Base-by-base conservation (phyloP, 2,113 vertebrate genomes). In the Nestor notabilis region DNA sequence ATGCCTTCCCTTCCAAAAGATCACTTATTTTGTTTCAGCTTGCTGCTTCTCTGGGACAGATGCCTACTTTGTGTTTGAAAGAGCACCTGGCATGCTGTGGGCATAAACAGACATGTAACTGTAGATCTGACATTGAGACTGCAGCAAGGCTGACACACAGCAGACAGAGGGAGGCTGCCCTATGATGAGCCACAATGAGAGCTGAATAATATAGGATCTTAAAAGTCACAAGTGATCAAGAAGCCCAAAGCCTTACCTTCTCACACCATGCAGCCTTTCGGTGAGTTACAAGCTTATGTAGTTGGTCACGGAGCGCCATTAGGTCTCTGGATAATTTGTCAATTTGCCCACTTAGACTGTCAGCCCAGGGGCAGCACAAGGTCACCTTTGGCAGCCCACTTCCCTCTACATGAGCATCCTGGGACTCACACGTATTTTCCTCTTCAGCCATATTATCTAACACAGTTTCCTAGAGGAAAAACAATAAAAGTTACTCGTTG, bases 401-500 rank as follows among this genome's bases (percentile, higher is more conserved):
- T n/a, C 70, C 58, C 44, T 84, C 83, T 29, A 8, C 15, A 0
- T 7, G 47, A 52, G 29, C 0, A 0, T 75, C 75, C 37, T 60
- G 86, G 37, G 64, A 29, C 28, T 91, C 9, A 2, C 16, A 29
- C 1, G 0, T 20, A 33, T 9, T 44, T 65, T 68, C 91, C 31
- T 96, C 95, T 11, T 82, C 91, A 53, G 74, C 60, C 47, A 84
- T 88, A 52, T 87, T 27, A 37, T 78, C 96, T 79, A 98, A 79
- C 29, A 98, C 97, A 1, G 98, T 97, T 86, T 98, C 98, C 98
- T 98, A 82, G 75, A 87, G 60, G 80, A 68, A 92, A 93, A 94
- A 43, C n/a, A 78, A 23, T 20, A 18, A n/a, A 56, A 75, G 37
- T 68, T 60, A 78, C 31, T 81, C 77, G 71, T 60, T 33, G 44